These are phyloP conservation scores for Asobara japonica DNA, from an alignment of 1,140 invertebrate genomes.

Conservation along the genomic window DNA sequence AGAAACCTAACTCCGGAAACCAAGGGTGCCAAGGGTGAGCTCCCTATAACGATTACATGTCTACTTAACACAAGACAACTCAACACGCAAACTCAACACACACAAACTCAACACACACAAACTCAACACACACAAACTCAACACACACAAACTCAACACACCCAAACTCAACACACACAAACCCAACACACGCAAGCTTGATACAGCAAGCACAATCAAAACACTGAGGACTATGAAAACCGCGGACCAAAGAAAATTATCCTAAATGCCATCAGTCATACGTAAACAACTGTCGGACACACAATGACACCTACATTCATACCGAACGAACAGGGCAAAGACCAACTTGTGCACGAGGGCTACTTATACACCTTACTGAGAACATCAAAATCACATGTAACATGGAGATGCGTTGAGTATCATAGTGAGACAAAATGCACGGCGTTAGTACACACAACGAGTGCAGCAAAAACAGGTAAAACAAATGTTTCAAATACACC, in stretches of 20 bases:
- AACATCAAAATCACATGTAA: not conserved
- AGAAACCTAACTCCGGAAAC: no score
- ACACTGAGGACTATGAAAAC: no score
- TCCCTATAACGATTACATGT: not conserved
- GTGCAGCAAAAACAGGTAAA: not conserved
- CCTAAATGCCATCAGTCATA: not conserved
- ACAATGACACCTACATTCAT: not conserved
- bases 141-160: not conserved
- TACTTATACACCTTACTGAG: not conserved
- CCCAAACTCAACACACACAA: not conserved
- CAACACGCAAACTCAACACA: not conserved
- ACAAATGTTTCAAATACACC: not conserved
- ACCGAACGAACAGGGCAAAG: not conserved
- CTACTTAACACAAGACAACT: not conserved
- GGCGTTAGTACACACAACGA: not conserved
- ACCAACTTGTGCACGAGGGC: not conserved
- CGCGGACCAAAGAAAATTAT: not conserved
- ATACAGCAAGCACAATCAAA: not conserved
- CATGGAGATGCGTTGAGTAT: not conserved
- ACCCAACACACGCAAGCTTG: not conserved
- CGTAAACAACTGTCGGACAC: not conserved
- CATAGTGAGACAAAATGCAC: not conserved
- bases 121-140: not conserved
- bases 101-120: not conserved
- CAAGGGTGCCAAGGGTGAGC: no score